These are phyloP conservation scores for Drosophila pseudotakahashii DNA, from an alignment of 2,888 invertebrate species.

Conservation along the genomic window DNA sequence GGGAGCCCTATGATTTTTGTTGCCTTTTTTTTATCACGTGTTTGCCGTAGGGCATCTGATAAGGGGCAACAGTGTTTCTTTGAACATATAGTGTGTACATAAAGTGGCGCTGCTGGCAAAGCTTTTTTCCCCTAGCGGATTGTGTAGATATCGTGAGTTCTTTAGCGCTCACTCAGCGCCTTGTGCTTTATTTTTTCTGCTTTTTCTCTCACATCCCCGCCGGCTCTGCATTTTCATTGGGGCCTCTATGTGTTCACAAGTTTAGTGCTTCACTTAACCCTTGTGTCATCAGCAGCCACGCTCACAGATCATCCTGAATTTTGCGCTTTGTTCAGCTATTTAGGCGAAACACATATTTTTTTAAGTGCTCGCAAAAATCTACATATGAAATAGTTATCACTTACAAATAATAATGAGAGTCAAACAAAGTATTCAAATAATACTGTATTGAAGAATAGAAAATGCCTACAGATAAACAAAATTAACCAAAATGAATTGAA, in stretches of 20 bases:
- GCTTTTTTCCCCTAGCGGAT: conserved; percentile 7
- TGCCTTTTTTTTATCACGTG: background rate
- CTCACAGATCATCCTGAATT: conserved; percentile 2
- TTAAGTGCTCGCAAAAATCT: too few species aligned
- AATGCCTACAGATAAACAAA: too few species aligned
- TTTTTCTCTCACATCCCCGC: conserved; percentile 6
- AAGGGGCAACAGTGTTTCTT: conserved; percentile 5
- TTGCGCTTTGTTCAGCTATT: background rate
- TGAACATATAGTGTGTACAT: background rate
- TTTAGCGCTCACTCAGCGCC: conserved; percentile 30
- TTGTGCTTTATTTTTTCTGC: conserved; percentile 29
- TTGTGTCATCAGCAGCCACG: conserved; percentile 5
- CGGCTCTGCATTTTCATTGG: background rate
- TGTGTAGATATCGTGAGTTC: conserved; percentile 11
- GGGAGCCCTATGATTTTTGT: background rate
- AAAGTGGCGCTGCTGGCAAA: conserved; percentile 1
- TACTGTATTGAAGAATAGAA: too few species aligned
- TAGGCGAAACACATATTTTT: too few species aligned
- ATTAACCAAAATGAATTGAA: too few species aligned
- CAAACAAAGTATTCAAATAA: too few species aligned
- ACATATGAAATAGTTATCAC: too few species aligned
- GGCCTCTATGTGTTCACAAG: conserved; percentile 1
- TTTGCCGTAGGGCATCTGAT: conserved; percentile 21
- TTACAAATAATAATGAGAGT: too few species aligned
- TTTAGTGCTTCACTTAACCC: conserved; percentile 22